These are phyloP conservation scores for Belonocnema kinseyi DNA, from an alignment of 1,140 invertebrate genomes.

Conservation along the genomic window DNA sequence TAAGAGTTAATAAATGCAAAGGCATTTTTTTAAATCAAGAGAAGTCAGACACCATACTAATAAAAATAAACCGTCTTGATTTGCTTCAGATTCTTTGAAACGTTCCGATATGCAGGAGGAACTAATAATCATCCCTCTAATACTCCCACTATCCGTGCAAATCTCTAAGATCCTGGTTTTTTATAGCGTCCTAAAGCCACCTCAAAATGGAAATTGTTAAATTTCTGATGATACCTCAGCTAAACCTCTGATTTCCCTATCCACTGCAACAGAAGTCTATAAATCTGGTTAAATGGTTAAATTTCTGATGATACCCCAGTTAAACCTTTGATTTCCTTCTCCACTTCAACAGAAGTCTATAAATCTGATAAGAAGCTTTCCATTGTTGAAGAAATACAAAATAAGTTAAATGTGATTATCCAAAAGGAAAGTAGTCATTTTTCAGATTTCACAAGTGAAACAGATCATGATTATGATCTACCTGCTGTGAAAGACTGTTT, in stretches of 20 bases:
- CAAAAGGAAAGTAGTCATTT: background rate
- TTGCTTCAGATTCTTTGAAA: too few species aligned
- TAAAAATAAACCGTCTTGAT: too few species aligned
- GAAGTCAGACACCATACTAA: too few species aligned
- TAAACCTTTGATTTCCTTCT: too few species aligned
- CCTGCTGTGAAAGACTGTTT: background rate
- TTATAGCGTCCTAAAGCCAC: background rate
- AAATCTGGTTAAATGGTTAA: too few species aligned
- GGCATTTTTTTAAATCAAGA: too few species aligned
- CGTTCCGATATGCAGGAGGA: too few species aligned
- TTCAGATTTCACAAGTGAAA: background rate
- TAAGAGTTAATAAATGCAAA: too few species aligned
- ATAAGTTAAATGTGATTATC: background rate
- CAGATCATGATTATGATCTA: too few species aligned
- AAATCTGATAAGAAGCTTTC: background rate
- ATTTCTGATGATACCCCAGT: too few species aligned
- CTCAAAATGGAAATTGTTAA: background rate
- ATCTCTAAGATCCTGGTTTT: background rate
- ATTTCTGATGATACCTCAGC: background rate
- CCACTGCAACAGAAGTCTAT: background rate
- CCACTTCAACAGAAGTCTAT: too few species aligned
- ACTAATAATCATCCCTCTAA: too few species aligned
- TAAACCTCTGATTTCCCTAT: background rate
- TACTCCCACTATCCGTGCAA: background rate
- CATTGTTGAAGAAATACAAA: background rate